Base-by-base conservation (phyloP, 2,113 vertebrate species). In the Scomber colias region DNA sequence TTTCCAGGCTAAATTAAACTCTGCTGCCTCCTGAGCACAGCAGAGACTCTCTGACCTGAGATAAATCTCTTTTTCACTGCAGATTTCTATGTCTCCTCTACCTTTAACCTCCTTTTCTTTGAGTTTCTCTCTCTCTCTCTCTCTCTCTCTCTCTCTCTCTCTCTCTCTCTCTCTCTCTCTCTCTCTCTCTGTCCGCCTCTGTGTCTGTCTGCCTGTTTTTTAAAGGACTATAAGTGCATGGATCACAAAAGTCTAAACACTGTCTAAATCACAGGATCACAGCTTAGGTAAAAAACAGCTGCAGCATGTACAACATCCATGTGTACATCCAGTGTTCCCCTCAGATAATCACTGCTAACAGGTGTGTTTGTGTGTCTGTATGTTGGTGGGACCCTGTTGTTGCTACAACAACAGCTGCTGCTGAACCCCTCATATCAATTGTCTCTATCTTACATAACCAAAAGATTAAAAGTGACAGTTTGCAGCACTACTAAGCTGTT, bases 1-100 rank as follows among this genome's bases (percentile, higher is more conserved):
- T 92, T 91, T 86, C 91, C 59, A 31, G 69, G 89, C 91, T 91
- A 92, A 91, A 90, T 90, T 90, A 90, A 92, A 92, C 91, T 46
- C 68, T 57, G 77, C 40, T 54, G 31, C 79, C 74, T 79, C 61
- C 78, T 61, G 59, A 75, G 73, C 82, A 49, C 60, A 56, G 71
- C 70, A 71, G 44, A 77, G 76, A 49, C 76, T 81, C 65, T 75
- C 65, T 87, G 65, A 77, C 77, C 89, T 27, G 61, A 71, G 87
- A 77, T 76, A 77, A 72, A 89, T 79, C 79, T 74, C 53, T 14
- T 16, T 19, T 19, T 63, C 64, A 64, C 51, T 51, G 3, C 71
- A n/a, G 5, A 62, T 51, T 46, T 56, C 11, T 13, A 11, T 21
- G 8, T 19, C 4, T 40, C 13, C 16, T 45, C 31, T 19, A 35